Percentiles rank a stretch among this genome's conserved stretches.
phyloP scores from a whole-genome alignment of 2,888 invertebrate genomes.

The Volucella inflata region DNA sequence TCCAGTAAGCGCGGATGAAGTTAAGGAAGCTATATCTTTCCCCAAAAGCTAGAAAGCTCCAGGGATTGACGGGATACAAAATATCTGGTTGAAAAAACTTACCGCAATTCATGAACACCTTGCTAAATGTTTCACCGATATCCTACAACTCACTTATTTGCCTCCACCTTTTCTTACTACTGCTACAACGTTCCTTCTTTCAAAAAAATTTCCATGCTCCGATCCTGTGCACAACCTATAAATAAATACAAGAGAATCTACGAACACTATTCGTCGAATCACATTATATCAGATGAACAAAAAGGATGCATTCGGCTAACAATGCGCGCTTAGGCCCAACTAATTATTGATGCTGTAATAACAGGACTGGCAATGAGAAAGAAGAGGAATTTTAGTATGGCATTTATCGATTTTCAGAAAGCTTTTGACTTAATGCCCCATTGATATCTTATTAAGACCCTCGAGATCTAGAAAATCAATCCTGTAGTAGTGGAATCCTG shows the following conservation, averaged over 20 bases:
- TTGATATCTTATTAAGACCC: background rate
- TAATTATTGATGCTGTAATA: no score
- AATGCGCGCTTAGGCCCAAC: no score
- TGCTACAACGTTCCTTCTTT: background rate
- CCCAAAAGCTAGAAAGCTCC: no score
- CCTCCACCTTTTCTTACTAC: background rate
- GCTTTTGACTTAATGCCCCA: no score
- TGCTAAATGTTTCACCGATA: background rate
- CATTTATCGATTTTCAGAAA: background rate
- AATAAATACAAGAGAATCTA: no score
- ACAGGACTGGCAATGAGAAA: no score
- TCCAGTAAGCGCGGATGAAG: no score
- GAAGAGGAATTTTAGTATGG: background rate
- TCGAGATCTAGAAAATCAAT: constrained; percentile 10
- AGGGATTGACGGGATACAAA: background rate
- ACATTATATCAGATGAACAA: no score
- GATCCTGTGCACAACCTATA: no score
- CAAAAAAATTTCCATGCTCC: background rate
- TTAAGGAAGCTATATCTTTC: no score
- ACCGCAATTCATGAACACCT: background rate
- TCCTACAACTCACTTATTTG: background rate
- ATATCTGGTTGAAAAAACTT: background rate
- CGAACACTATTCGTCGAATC: no score
- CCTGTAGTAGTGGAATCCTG: background rate
- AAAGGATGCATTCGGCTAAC: no score